Conservation (phyloP, 2,113 vertebrate species). For the Poeciliopsis retropinna region DNA sequence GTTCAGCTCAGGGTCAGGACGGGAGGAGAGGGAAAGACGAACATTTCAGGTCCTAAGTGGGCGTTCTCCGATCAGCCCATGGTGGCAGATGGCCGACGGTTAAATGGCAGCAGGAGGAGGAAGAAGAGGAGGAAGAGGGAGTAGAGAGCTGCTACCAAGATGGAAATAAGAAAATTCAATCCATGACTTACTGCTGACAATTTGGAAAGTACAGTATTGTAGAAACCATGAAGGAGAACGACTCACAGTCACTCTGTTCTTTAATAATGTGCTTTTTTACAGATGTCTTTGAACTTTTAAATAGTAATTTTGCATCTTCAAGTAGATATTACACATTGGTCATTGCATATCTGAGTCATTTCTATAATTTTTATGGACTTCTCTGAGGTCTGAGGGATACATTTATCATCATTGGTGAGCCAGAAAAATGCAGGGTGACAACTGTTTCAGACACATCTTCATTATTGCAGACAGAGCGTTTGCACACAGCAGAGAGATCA, state of each 20-base stretch:
- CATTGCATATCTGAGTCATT: not conserved
- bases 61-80: constrained; percentile 53
- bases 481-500: not conserved
- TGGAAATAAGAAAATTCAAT: constrained; percentile 5
- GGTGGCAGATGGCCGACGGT: constrained; percentile 43
- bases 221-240: not conserved
- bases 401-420: not conserved
- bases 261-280: not conserved
- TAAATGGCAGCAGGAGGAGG: not conserved
- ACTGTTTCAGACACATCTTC: not conserved
- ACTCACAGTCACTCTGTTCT: not conserved
- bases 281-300: not conserved
- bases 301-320: not conserved
- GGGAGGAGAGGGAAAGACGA: constrained; percentile 28
- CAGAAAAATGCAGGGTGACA: not conserved
- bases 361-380: not conserved
- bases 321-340: not conserved
- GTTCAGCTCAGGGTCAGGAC: constrained; percentile 64
- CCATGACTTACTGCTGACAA: not conserved
- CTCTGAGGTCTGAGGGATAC: not conserved
- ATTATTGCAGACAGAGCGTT: too few species aligned
- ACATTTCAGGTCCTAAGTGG: constrained; percentile 27
- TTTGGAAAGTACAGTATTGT: not conserved
- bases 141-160: not conserved
- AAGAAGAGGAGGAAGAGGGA: constrained; percentile 5